phyloP scores from a whole-genome alignment of 2,113 vertebrate genomes.

The Dasyornis broadbenti region DNA sequence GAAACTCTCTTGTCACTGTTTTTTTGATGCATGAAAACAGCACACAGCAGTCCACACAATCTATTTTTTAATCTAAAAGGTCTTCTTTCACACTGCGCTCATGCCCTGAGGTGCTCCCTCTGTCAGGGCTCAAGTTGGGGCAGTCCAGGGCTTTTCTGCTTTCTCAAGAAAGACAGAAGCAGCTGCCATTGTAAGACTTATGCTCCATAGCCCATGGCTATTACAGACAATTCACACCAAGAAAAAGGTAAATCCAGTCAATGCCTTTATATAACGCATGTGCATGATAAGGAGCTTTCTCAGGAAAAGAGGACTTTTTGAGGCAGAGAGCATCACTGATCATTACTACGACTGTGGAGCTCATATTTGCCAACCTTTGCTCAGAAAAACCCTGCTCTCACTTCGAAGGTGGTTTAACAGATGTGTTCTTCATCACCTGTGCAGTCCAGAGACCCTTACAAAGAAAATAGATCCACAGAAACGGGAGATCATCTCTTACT shows the following conservation, averaged over 20 bases:
- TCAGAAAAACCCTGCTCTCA: background rate
- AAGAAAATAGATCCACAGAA: background rate
- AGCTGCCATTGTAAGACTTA: background rate
- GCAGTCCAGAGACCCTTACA: background rate
- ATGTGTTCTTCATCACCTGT: background rate
- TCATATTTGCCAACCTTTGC: background rate
- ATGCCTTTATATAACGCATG: background rate
- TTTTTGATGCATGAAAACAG: background rate
- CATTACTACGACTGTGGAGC: background rate
- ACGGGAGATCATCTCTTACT: background rate
- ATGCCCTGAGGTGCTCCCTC: background rate
- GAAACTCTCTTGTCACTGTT: background rate
- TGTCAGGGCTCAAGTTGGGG: background rate
- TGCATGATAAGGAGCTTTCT: background rate
- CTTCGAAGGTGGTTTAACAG: background rate
- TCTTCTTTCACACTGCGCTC: background rate
- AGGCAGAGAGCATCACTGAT: background rate
- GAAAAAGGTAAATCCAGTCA: background rate
- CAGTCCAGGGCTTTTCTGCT: background rate
- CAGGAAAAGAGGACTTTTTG: background rate
- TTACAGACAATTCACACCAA: background rate
- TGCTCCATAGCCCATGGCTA: background rate
- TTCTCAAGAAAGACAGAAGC: background rate
- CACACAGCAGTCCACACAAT: background rate
- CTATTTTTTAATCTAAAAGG: background rate